Percentiles rank a stretch among this genome's conserved stretches.
These are phyloP conservation scores for Apodemus agrarius DNA, from an alignment of 2,797 vertebrate species.

Conservation along the genomic window DNA sequence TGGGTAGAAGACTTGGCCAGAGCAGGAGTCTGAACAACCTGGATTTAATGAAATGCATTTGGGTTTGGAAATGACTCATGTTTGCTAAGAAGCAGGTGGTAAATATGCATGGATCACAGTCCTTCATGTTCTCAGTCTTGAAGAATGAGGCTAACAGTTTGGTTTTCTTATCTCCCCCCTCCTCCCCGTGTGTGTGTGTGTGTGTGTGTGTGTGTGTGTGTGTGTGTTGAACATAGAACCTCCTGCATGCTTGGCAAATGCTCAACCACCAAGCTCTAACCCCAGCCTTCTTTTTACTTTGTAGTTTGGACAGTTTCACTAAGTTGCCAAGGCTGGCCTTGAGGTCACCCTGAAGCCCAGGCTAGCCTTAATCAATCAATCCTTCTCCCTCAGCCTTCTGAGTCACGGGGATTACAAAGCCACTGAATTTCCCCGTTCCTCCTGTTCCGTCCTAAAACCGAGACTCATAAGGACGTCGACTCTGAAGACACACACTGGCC, in stretches of 20 bases:
- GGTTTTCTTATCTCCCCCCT: not conserved
- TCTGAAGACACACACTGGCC: conserved; percentile 23
- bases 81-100: not conserved
- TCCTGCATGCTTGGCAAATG: not conserved
- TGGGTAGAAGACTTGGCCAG: not conserved
- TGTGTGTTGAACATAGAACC: not conserved
- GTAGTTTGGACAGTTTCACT: not conserved
- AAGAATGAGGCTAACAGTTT: not conserved
- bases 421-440: not conserved
- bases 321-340: not conserved
- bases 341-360: not conserved
- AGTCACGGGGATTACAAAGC: not conserved
- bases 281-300: not conserved
- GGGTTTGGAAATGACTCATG: not conserved
- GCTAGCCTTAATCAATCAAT: not conserved
- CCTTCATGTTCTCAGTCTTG: conserved; percentile 19
- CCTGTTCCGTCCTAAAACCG: conserved; percentile 15
- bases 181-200: not conserved
- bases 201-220: not conserved
- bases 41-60: conserved; percentile 48
- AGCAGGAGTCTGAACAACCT: conserved; percentile 12
- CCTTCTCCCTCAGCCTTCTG: not conserved
- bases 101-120: not conserved
- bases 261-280: not conserved
- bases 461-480: conserved; percentile 21